These are phyloP conservation scores for Myotis yumanensis DNA, from an alignment of 2,113 vertebrate species.

Conservation along the genomic window DNA sequence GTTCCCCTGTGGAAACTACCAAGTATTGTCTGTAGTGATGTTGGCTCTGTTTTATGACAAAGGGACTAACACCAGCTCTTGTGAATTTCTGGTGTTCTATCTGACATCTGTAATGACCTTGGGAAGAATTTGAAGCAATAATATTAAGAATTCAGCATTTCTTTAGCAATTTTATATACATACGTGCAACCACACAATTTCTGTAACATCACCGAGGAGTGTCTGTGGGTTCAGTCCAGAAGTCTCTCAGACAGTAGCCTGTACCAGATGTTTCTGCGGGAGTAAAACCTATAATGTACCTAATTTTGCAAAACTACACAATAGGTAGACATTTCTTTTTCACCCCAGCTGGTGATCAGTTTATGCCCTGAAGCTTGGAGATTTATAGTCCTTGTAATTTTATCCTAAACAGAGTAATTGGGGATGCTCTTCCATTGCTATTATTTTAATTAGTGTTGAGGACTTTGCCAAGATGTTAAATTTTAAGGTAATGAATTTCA, in stretches of 20 bases:
- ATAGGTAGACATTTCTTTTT: conserved; percentile 78
- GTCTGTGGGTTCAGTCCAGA: not conserved
- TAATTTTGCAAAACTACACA: conserved; percentile 76
- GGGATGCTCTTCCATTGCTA: conserved; percentile 72
- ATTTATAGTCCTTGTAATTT: conserved; percentile 82
- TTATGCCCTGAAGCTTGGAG: conserved; percentile 78
- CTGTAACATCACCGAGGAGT: not conserved
- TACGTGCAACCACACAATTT: not conserved
- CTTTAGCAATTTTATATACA: not conserved
- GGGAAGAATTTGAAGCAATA: conserved; percentile 37
- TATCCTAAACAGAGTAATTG: conserved; percentile 76
- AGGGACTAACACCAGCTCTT: not conserved
- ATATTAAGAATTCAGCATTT: not conserved
- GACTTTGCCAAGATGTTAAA: conserved; percentile 69
- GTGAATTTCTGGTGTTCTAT: not conserved
- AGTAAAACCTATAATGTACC: conserved; percentile 72
- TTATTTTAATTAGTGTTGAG: conserved; percentile 78
- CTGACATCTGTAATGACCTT: not conserved
- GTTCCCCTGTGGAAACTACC: not conserved
- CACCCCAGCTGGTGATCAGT: conserved; percentile 77
- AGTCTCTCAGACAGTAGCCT: conserved; percentile 38
- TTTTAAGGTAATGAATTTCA: conserved; percentile 67
- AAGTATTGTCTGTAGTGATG: not conserved
- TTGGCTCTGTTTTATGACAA: conserved; percentile 17
- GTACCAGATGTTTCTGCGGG: conserved; percentile 73